A percentile compares a stretch with the other conserved stretches of the same genome.
phyloP scores from a whole-genome alignment of 2,113 vertebrate genomes.

The Podarcis cretensis region DNA sequence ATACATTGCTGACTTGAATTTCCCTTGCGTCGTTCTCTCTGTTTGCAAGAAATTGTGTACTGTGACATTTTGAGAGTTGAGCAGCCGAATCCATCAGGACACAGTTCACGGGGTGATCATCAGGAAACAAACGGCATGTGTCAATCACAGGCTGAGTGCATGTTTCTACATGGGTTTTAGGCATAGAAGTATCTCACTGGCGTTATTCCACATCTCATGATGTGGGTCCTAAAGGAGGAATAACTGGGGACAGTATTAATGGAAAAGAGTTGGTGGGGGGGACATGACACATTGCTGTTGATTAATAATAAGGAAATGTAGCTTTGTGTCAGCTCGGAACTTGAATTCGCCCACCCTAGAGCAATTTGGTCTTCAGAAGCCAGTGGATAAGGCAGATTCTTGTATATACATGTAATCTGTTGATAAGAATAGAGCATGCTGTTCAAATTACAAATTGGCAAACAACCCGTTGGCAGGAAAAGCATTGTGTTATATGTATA shows the following conservation, averaged over 20 bases:
- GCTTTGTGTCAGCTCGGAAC: not conserved
- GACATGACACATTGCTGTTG: not conserved
- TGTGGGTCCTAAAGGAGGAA: not conserved
- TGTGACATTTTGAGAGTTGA: slow-evolving; percentile 11
- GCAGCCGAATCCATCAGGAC: not conserved
- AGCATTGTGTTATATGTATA: not conserved
- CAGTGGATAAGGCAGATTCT: not conserved
- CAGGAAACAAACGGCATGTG: not conserved
- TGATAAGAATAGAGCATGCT: not conserved
- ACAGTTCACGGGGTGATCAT: not conserved
- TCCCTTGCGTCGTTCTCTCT: slow-evolving; percentile 1
- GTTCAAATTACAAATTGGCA: slow-evolving; percentile 20
- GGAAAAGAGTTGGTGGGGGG: not conserved
- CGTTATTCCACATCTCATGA: not conserved
- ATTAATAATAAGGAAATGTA: not conserved
- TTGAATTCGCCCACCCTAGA: not conserved
- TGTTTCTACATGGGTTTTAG: not conserved
- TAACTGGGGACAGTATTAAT: not conserved
- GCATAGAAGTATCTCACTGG: not conserved
- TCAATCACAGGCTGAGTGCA: not conserved
- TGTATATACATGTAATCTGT: not conserved
- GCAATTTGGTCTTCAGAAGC: not conserved
- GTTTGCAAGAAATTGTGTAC: slow-evolving; percentile 28
- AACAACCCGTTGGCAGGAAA: not conserved
- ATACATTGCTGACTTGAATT: slow-evolving; percentile 40